phyloP scores from a whole-genome alignment of 2,113 vertebrate genomes.

The Pterocles burchelli region DNA sequence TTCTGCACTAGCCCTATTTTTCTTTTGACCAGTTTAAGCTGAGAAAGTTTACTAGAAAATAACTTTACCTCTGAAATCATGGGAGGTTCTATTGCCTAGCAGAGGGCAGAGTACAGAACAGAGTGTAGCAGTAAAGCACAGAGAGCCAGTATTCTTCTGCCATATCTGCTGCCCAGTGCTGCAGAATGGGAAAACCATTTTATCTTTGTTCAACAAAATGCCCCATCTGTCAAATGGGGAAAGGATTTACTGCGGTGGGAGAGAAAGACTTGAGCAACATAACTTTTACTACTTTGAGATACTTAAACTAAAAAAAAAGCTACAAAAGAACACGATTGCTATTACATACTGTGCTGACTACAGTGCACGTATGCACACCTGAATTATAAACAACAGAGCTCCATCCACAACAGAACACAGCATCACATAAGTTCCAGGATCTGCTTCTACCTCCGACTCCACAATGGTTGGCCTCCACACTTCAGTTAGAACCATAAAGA shows the following conservation, averaged over 20 bases:
- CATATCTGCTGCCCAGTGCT: background rate
- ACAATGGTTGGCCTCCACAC: rapidly evolving
- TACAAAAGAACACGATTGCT: background rate
- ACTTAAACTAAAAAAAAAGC: background rate
- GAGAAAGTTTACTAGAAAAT: background rate
- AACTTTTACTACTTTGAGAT: background rate
- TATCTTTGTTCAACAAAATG: background rate
- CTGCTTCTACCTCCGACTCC: background rate
- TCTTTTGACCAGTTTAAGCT: background rate
- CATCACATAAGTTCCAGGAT: background rate
- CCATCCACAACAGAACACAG: background rate
- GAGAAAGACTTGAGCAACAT: background rate
- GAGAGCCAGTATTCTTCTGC: background rate
- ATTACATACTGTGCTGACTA: background rate
- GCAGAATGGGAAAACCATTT: background rate
- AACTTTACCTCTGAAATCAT: background rate
- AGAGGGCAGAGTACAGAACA: background rate
- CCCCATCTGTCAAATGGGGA: background rate
- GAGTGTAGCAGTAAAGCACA: background rate
- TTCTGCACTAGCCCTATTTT: background rate
- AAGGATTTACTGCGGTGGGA: background rate
- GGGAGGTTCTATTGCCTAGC: background rate
- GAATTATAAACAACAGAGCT: background rate
- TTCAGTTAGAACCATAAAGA: background rate
- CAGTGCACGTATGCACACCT: rapidly evolving